Percentiles rank a stretch among this genome's conserved stretches.
Conservation (phyloP, 2,888 invertebrate genomes). For the Napeogenes sylphis region DNA sequence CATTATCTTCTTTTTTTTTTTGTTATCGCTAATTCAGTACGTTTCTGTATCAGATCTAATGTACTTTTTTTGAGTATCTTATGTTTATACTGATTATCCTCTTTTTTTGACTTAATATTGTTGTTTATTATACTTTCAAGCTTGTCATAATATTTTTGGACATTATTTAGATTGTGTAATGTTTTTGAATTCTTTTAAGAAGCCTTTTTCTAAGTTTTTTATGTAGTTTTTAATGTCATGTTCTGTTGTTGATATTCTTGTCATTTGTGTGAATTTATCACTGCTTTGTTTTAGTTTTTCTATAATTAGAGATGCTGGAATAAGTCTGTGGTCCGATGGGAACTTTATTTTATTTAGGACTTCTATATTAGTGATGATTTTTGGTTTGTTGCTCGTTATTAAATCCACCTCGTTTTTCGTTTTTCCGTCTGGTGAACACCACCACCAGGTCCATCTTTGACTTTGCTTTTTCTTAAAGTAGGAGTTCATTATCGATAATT, state of each 20-base stretch:
- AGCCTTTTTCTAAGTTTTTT: not conserved
- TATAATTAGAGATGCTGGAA: not conserved
- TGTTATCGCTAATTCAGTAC: constrained; percentile 1
- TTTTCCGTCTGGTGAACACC: constrained; percentile 7
- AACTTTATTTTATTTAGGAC: not conserved
- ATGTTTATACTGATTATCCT: constrained; percentile 21
- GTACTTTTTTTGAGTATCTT: constrained; percentile 4
- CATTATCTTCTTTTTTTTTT: constrained; percentile 9
- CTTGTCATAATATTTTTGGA: not conserved
- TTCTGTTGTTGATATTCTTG: not conserved
- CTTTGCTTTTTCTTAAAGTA: constrained; percentile 5
- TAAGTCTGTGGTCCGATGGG: not conserved
- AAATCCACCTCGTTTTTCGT: constrained; percentile 23
- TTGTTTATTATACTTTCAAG: not conserved
- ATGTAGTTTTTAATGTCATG: not conserved
- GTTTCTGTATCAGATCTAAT: not conserved
- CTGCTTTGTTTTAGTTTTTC: not conserved
- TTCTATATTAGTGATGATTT: not conserved
- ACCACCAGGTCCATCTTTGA: not conserved
- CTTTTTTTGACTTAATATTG: not conserved
- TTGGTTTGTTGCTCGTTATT: constrained; percentile 15
- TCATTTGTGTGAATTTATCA: not conserved
- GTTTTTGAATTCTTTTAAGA: not conserved
- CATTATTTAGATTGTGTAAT: not conserved
- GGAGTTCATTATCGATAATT: constrained; percentile 25